Evolutionary conservation across 1,140 invertebrate genomes (phyloP).

Genomic region (Laupala kohalensis): DNA sequence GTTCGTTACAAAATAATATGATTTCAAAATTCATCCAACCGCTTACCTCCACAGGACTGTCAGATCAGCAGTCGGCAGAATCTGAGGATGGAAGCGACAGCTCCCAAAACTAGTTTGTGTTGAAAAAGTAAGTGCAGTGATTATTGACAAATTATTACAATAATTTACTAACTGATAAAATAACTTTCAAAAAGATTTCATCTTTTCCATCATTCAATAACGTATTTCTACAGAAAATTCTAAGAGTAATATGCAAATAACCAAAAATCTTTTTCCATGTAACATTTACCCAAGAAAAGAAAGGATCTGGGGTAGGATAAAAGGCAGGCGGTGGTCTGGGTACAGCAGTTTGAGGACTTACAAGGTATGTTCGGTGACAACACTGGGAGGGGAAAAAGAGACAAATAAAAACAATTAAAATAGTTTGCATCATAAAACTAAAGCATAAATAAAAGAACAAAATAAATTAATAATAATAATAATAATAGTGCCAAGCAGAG

Average conservation of each 20-base stretch:
- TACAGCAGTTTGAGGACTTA: neutral
- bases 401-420: neutral
- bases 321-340: neutral
- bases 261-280: neutral
- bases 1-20: no score
- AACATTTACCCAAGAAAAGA: neutral
- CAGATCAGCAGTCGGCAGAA: no score
- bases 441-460: neutral
- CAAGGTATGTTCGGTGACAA: neutral
- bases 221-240: no score
- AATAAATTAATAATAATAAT: neutral
- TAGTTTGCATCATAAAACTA: neutral
- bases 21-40: no score
- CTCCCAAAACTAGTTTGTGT: no score
- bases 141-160: no score
- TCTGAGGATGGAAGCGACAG: no score
- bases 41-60: no score
- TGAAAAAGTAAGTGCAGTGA: no score
- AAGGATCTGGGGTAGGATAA: neutral
- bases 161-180: no score
- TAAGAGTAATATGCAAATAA: neutral
- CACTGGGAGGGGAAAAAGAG: conserved; percentile 4
- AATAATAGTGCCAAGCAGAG: neutral
- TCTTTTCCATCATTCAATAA: no score
- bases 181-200: no score